Percentiles rank a stretch among this genome's conserved stretches.
Evolutionary conservation across 2,888 invertebrate species (phyloP).

Genomic region (Itoplectis maculator): DNA sequence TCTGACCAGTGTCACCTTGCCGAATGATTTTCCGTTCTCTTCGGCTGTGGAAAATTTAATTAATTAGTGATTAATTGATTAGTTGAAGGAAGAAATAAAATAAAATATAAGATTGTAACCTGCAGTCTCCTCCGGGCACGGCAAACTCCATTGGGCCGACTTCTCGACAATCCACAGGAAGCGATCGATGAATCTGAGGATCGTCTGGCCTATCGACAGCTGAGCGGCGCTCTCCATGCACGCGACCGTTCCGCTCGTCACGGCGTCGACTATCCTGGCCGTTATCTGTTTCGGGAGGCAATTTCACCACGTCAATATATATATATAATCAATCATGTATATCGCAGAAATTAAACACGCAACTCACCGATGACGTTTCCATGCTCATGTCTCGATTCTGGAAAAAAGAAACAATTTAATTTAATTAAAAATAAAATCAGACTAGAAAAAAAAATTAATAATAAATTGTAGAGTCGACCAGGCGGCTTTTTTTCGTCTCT

Average conservation of each 20-base stretch:
- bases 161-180: slow-evolving; percentile 86
- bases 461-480: slow-evolving; percentile 33
- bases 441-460: slow-evolving; percentile 38
- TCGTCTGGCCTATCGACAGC: slow-evolving; percentile 84
- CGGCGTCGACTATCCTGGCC: slow-evolving; percentile 53
- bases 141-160: slow-evolving; percentile 87
- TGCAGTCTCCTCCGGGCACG: slow-evolving; percentile 74
- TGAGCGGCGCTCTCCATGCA: slow-evolving; percentile 72
- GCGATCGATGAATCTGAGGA: slow-evolving; percentile 85
- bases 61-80: not conserved
- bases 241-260: slow-evolving; percentile 62
- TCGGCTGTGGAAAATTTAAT: slow-evolving; percentile 82
- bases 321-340: slow-evolving; percentile 3
- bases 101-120: slow-evolving; percentile 56
- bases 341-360: not conserved
- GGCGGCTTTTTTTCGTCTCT: slow-evolving; percentile 34
- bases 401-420: no score
- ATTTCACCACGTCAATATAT: not conserved
- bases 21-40: slow-evolving; percentile 83
- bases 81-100: slow-evolving; percentile 2
- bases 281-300: slow-evolving; percentile 36
- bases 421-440: slow-evolving; percentile 20
- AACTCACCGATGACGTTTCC: slow-evolving; percentile 42
- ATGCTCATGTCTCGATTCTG: slow-evolving; percentile 43
- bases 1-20: slow-evolving; percentile 85